Conservation (phyloP, 2,888 invertebrate species). For the Lacanobia oleracea region DNA sequence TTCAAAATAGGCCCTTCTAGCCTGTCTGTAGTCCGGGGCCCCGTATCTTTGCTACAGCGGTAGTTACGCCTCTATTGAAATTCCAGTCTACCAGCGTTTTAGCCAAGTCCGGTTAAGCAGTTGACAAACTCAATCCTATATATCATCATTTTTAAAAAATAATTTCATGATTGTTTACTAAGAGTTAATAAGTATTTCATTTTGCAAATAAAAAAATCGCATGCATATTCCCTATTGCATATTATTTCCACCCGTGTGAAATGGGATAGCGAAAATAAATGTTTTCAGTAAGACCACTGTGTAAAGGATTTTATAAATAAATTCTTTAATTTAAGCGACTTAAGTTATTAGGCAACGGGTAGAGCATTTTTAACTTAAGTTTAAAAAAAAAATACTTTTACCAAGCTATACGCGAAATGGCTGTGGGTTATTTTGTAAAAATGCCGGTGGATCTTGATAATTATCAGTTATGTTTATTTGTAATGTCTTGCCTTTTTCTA, state of each 20-base stretch:
- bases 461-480: slow-evolving; percentile 31
- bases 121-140: no score
- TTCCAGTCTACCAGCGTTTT: no score
- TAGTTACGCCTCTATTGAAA: not conserved
- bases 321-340: slow-evolving; percentile 28
- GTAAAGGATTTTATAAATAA: not conserved
- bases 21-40: no score
- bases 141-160: no score
- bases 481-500: not conserved
- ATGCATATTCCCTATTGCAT: no score
- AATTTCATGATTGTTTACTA: no score
- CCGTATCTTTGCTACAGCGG: no score
- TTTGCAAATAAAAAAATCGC: no score
- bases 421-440: slow-evolving; percentile 60
- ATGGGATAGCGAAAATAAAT: not conserved
- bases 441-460: slow-evolving; percentile 13
- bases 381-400: slow-evolving; percentile 38
- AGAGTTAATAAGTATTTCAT: no score
- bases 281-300: slow-evolving; percentile 9
- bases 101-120: no score
- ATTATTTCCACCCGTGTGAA: no score
- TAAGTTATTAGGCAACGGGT: slow-evolving; percentile 58
- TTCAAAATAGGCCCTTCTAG: no score
- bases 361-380: slow-evolving; percentile 60
- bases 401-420: slow-evolving; percentile 57